Evolutionary conservation across 2,113 vertebrate species (phyloP).

Genomic region (Catagonus wagneri): DNA sequence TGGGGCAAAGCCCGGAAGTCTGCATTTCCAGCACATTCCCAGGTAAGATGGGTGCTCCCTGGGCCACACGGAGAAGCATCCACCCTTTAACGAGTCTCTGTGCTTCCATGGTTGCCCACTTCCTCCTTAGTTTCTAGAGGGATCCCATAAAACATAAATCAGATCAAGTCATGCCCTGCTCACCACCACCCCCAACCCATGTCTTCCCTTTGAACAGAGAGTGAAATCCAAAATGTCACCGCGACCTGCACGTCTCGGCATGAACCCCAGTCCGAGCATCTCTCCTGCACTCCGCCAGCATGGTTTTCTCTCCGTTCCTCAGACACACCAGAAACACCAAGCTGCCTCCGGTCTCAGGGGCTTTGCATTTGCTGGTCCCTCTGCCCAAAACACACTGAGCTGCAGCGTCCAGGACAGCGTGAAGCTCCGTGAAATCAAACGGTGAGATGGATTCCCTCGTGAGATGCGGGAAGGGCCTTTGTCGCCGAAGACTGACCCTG

Average conservation of each 20-base stretch:
- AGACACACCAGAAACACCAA: not conserved
- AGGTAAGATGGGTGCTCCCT: not conserved
- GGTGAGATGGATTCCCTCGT: not conserved
- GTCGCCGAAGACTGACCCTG: not conserved
- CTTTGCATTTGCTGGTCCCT: not conserved
- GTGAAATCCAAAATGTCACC: not conserved
- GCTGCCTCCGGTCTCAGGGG: not conserved
- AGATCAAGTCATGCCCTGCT: not conserved
- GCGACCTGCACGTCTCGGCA: not conserved
- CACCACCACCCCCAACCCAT: not conserved
- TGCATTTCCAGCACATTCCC: not conserved
- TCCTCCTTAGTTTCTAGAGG: no score
- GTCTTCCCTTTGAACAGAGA: not conserved
- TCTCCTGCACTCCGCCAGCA: not conserved
- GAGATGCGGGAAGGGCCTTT: not conserved
- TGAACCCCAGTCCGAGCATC: accelerated
- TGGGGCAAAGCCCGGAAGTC: not conserved
- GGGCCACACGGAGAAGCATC: not conserved
- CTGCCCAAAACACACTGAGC: not conserved
- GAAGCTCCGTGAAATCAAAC: not conserved
- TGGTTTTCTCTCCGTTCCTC: not conserved
- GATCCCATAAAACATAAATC: not conserved
- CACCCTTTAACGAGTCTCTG: not conserved
- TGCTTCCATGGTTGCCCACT: not conserved
- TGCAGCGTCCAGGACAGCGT: not conserved